Evolutionary conservation across 1,140 invertebrate genomes (phyloP).

Genomic region (Wiebesia pumilae): DNA sequence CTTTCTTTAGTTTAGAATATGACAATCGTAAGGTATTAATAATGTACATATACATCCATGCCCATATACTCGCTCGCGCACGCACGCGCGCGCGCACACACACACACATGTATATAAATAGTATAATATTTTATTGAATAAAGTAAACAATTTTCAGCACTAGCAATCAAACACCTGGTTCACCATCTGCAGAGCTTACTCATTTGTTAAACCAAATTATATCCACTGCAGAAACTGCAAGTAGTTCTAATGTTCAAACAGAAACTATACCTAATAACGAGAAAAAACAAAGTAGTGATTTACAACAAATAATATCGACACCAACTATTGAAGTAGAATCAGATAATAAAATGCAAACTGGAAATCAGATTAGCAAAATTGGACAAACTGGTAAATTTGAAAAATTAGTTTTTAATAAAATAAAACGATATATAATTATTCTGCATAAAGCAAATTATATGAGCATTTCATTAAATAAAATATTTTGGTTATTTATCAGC

Average conservation of each 20-base stretch:
- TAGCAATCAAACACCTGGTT: constrained; percentile 55
- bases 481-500: too few relatives aligned
- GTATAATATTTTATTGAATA: neutral
- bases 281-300: constrained; percentile 36
- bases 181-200: constrained; percentile 59
- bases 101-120: too few relatives aligned
- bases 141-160: neutral
- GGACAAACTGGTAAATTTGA: constrained; percentile 43
- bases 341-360: constrained; percentile 21
- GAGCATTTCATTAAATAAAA: too few relatives aligned
- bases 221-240: constrained; percentile 49
- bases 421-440: neutral
- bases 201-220: constrained; percentile 60
- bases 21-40: too few relatives aligned
- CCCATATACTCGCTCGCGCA: too few relatives aligned
- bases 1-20: too few relatives aligned
- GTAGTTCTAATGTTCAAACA: constrained; percentile 46
- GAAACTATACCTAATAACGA: constrained; percentile 12
- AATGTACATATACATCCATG: too few relatives aligned
- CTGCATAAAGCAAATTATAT: neutral
- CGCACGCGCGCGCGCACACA: too few relatives aligned
- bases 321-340: constrained; percentile 2
- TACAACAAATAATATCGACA: neutral
- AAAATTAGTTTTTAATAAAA: constrained; percentile 1
- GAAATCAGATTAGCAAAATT: constrained; percentile 13